These are phyloP conservation scores for Menidia menidia DNA, from an alignment of 2,797 vertebrate species.

Conservation along the genomic window DNA sequence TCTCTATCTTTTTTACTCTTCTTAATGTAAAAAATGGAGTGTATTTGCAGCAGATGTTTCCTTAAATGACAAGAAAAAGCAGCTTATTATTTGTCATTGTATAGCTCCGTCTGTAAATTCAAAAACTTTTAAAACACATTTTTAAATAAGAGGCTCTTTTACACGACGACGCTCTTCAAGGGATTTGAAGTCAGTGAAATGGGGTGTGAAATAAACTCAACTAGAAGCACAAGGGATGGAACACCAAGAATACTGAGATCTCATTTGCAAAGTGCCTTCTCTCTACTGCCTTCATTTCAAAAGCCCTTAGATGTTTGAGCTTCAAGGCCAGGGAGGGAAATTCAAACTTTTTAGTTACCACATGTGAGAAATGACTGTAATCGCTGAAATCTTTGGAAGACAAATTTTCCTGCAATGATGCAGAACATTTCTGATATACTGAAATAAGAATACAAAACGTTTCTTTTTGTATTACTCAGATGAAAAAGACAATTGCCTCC, in stretches of 20 bases:
- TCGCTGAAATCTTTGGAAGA: slow-evolving; percentile 36
- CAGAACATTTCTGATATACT: slow-evolving; percentile 3
- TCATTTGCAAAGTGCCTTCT: slow-evolving; percentile 72
- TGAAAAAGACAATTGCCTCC: too few species aligned
- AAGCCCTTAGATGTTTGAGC: slow-evolving; percentile 73
- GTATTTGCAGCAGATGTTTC: slow-evolving; percentile 11
- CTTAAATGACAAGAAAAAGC: not conserved
- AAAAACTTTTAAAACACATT: slow-evolving; percentile 30
- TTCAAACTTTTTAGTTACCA: slow-evolving; percentile 53
- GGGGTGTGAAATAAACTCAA: slow-evolving; percentile 43
- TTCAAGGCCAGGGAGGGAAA: slow-evolving; percentile 69
- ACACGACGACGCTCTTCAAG: slow-evolving; percentile 64
- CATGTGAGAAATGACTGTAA: slow-evolving; percentile 44
- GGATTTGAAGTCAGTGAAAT: slow-evolving; percentile 28
- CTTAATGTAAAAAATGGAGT: slow-evolving; percentile 35
- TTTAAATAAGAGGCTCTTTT: slow-evolving; percentile 41
- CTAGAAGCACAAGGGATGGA: slow-evolving; percentile 61
- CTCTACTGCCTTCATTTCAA: slow-evolving; percentile 68
- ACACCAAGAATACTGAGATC: slow-evolving; percentile 55
- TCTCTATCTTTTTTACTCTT: slow-evolving; percentile 25
- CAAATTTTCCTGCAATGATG: slow-evolving; percentile 23
- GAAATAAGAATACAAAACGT: too few species aligned
- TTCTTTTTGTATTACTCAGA: too few species aligned
- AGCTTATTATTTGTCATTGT: not conserved
- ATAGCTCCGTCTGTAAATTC: slow-evolving; percentile 35